Conservation (phyloP, 2,113 vertebrate genomes). For the Syrmaticus mikado region DNA sequence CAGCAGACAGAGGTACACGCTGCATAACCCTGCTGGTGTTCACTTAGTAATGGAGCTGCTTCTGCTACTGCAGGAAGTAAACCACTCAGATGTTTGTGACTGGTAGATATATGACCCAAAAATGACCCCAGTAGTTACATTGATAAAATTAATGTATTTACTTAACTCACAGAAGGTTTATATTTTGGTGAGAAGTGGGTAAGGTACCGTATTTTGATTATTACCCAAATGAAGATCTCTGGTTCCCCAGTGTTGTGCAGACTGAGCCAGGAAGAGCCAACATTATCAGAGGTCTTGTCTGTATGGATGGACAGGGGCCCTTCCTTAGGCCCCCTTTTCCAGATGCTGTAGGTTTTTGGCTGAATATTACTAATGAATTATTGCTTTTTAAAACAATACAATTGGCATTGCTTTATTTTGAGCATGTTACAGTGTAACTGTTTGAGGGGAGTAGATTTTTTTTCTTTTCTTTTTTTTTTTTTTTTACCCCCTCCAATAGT, state of each 20-base stretch:
- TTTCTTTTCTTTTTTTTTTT: neutral
- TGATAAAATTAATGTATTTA: neutral
- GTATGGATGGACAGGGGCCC: neutral
- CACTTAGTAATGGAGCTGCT: neutral
- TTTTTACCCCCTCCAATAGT: neutral
- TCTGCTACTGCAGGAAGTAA: neutral
- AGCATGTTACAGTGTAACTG: neutral
- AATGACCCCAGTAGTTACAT: neutral
- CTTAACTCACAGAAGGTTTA: neutral
- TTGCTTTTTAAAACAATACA: neutral
- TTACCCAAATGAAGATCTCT: rapidly evolving
- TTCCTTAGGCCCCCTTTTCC: neutral
- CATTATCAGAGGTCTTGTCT: neutral
- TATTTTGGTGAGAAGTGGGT: neutral
- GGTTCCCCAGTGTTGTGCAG: neutral
- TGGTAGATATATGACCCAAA: neutral
- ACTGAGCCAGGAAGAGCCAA: neutral
- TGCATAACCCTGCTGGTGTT: rapidly evolving
- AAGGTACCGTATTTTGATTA: neutral
- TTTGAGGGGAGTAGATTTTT: neutral
- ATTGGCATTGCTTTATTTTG: too few relatives aligned
- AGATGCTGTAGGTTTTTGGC: neutral
- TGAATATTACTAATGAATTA: neutral
- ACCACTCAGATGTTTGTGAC: neutral
- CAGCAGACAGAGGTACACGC: neutral